A percentile compares a stretch with the other conserved stretches of the same genome.
These are phyloP conservation scores for Oscheius sp. DNA, from an alignment of 2,888 invertebrate species.

Conservation along the genomic window DNA sequence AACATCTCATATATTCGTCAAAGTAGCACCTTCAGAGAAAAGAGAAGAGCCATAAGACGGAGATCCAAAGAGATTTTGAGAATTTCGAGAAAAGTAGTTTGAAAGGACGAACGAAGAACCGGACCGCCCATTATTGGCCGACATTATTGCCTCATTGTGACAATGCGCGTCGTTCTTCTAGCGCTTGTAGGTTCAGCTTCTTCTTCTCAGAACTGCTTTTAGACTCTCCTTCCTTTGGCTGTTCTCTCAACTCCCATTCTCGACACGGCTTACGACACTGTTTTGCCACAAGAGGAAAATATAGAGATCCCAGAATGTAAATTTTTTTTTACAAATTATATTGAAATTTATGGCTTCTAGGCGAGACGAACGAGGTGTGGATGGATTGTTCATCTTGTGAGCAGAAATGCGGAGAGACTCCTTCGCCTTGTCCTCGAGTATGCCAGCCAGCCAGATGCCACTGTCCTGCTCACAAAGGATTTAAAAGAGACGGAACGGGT, in stretches of 20 bases:
- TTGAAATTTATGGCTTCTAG: no score
- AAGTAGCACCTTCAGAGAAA: no score
- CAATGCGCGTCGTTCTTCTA: slow-evolving; percentile 17
- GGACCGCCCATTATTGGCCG: slow-evolving; percentile 9
- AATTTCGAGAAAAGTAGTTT: no score
- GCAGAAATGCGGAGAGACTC: slow-evolving; percentile 38
- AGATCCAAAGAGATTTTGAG: neutral
- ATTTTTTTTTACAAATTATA: neutral
- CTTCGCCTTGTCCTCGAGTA: slow-evolving; percentile 37
- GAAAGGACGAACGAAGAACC: neutral
- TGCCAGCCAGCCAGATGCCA: slow-evolving; percentile 52
- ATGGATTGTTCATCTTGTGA: slow-evolving; percentile 52
- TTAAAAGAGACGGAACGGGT: slow-evolving; percentile 33
- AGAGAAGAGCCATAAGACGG: neutral
- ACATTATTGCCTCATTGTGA: slow-evolving; percentile 15
- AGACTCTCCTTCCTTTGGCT: slow-evolving; percentile 9
- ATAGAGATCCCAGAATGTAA: slow-evolving; percentile 22
- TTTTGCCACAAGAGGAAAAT: slow-evolving; percentile 3
- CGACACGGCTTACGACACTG: slow-evolving; percentile 20
- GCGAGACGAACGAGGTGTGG: slow-evolving; percentile 46
- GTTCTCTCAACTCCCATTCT: no score
- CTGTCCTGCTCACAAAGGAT: slow-evolving; percentile 53
- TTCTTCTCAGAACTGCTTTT: neutral
- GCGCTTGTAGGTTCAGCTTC: slow-evolving; percentile 3
- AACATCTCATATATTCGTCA: no score